phyloP scores from a whole-genome alignment of 2,888 invertebrate species.

The Theretra japonica region DNA sequence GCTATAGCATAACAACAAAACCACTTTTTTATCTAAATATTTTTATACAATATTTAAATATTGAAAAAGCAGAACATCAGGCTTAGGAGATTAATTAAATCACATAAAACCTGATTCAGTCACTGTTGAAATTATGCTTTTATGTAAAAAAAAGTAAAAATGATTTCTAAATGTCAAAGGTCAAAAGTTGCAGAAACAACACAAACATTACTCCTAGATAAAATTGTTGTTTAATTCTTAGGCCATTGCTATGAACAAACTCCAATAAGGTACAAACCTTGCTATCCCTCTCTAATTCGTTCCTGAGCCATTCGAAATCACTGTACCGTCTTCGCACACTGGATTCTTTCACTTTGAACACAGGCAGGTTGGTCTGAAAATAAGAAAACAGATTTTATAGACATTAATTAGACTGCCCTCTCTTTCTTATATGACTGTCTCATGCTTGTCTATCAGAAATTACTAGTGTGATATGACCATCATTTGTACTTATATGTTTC shows the following conservation, averaged over 20 bases:
- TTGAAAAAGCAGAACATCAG: no score
- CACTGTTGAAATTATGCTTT: no score
- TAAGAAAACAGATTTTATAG: background rate
- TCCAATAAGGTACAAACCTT: slow-evolving; percentile 87
- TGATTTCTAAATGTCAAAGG: background rate
- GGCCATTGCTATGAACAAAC: background rate
- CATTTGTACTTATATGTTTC: no score
- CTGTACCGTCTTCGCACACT: slow-evolving; percentile 98
- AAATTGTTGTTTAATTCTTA: background rate
- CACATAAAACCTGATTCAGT: no score
- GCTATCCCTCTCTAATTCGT: slow-evolving; percentile 99
- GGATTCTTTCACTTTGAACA: slow-evolving; percentile 99
- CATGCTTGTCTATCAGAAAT: no score
- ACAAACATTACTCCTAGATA: background rate
- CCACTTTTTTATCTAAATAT: no score
- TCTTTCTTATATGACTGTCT: no score
- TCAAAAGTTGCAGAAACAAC: background rate
- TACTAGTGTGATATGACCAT: no score
- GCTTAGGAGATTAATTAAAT: no score
- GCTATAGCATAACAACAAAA: no score
- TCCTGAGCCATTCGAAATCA: slow-evolving; percentile 99
- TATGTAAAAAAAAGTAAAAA: background rate
- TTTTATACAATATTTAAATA: no score
- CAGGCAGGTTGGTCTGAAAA: slow-evolving; percentile 98
- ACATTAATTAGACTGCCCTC: no score